These are phyloP conservation scores for Microcebus tavaratra DNA, from an alignment of 2,113 vertebrate genomes.

Conservation along the genomic window DNA sequence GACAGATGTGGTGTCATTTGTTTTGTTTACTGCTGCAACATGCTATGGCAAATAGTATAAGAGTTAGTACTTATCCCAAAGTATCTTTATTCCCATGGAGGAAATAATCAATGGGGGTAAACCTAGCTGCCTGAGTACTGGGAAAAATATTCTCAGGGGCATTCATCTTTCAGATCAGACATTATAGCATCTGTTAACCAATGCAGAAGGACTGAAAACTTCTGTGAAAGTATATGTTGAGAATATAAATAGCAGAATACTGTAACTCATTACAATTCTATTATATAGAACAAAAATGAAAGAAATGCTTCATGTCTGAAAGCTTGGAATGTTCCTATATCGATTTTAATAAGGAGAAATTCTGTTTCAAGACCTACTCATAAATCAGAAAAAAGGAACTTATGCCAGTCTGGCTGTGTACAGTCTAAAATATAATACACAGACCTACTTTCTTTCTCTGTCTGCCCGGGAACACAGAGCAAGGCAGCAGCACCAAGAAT, in stretches of 20 bases:
- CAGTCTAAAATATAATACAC: background rate
- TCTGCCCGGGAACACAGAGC: background rate
- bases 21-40: background rate
- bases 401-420: conserved; percentile 5
- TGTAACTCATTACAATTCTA: conserved; percentile 65
- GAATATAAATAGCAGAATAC: conserved; percentile 45
- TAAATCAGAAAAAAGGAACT: conserved; percentile 63
- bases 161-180: conserved; percentile 51
- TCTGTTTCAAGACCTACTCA: conserved; percentile 50
- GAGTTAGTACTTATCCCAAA: conserved; percentile 27
- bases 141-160: conserved; percentile 50
- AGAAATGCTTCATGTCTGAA: conserved; percentile 69
- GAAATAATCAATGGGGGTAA: conserved; percentile 25
- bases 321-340: conserved; percentile 45
- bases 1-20: background rate
- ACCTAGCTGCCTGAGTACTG: conserved; percentile 38
- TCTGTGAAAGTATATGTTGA: conserved; percentile 48
- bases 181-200: conserved; percentile 52
- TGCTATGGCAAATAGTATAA: background rate
- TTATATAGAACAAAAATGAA: conserved; percentile 63
- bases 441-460: background rate
- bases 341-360: conserved; percentile 61
- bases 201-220: conserved; percentile 53
- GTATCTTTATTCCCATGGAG: conserved; percentile 31
- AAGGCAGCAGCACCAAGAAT: background rate